These are phyloP conservation scores for Cheilosia pagana DNA, from an alignment of 2,888 invertebrate species.

Conservation along the genomic window DNA sequence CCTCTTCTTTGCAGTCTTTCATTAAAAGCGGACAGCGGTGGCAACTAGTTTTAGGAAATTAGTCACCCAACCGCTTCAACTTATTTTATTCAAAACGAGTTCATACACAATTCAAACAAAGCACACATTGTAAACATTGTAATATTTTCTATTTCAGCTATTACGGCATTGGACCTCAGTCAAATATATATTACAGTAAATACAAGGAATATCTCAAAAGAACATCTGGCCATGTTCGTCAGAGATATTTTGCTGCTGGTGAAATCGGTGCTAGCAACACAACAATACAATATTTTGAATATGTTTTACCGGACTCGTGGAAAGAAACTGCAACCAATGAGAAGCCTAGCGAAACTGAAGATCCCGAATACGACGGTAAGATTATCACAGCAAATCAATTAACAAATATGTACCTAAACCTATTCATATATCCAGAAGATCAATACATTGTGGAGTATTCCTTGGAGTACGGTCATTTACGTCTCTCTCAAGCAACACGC, in stretches of 20 bases:
- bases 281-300: conserved; percentile 70
- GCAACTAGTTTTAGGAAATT: no score
- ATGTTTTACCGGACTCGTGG: conserved; percentile 25
- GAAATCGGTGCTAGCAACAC: conserved; percentile 65
- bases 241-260: conserved; percentile 79
- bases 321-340: conserved; percentile 33
- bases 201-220: conserved; percentile 77
- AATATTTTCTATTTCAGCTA: conserved; percentile 75
- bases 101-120: no score
- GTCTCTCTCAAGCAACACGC: conserved; percentile 94
- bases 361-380: conserved; percentile 71
- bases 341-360: conserved; percentile 30
- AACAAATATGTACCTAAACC: background rate
- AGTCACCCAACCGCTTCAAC: no score
- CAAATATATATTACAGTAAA: conserved; percentile 77
- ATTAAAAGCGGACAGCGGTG: no score
- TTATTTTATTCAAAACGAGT: no score
- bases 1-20: no score
- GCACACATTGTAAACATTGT: background rate
- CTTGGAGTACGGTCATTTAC: conserved; percentile 97
- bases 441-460: conserved; percentile 99
- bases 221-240: conserved; percentile 78
- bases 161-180: conserved; percentile 81
- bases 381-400: conserved; percentile 66
- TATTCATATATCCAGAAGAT: conserved; percentile 87